phyloP scores from a whole-genome alignment of 2,113 vertebrate genomes.

The Trachemys scripta region DNA sequence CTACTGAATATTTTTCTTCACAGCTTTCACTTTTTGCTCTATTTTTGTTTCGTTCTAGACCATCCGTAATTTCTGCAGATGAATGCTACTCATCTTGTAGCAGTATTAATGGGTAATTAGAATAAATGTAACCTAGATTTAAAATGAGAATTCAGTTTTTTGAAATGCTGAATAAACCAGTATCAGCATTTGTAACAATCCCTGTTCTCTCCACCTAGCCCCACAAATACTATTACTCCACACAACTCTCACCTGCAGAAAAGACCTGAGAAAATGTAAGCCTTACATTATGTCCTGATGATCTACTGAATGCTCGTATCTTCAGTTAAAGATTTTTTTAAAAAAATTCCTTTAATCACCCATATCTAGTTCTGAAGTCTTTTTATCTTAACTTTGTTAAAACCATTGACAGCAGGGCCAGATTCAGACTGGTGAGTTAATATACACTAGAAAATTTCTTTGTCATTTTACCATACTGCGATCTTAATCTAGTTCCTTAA shows the following conservation, averaged over 20 bases:
- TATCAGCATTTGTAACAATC: neutral
- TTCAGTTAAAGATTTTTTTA: neutral
- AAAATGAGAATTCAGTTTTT: neutral
- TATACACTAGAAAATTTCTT: neutral
- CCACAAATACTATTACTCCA: neutral
- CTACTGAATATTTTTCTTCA: neutral
- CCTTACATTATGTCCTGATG: neutral
- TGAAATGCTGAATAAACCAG: neutral
- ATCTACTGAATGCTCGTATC: neutral
- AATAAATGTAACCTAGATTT: neutral
- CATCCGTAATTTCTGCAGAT: neutral
- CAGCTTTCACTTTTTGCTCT: neutral
- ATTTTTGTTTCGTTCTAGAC: neutral
- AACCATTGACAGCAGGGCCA: neutral
- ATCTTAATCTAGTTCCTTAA: neutral
- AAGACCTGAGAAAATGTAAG: neutral
- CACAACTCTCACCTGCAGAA: neutral
- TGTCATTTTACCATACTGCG: neutral
- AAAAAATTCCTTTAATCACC: neutral
- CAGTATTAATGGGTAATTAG: neutral
- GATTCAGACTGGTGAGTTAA: neutral
- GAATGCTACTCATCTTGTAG: neutral
- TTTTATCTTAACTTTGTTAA: neutral
- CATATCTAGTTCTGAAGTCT: neutral
- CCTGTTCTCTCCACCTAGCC: neutral